Percentiles rank a stretch among this genome's conserved stretches.
Evolutionary conservation across 2,113 vertebrate species (phyloP).

Genomic region (Erinaceus europaeus): DNA sequence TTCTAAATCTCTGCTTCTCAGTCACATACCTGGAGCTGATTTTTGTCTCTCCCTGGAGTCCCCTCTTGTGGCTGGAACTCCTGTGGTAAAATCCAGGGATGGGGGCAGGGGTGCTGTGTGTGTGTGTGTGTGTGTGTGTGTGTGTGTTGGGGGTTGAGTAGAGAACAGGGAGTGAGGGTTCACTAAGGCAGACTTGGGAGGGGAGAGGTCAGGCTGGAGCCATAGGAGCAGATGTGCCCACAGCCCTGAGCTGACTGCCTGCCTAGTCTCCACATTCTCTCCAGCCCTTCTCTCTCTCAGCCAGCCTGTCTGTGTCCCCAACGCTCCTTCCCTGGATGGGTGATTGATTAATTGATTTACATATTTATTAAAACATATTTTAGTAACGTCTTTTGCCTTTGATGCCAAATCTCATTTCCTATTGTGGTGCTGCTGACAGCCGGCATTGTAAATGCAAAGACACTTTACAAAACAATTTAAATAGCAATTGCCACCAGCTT

Average conservation of each 20-base stretch:
- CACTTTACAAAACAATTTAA: constrained; percentile 78
- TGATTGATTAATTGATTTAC: constrained; percentile 71
- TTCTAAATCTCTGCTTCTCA: too few relatives aligned
- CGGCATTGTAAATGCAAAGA: constrained; percentile 74
- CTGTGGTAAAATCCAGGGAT: background rate
- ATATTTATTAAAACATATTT: constrained; percentile 75
- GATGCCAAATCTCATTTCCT: constrained; percentile 57
- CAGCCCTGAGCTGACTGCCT: background rate
- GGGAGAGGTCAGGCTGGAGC: background rate
- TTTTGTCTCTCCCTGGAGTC: background rate
- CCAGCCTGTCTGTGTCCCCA: constrained; percentile 9
- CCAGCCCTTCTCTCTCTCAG: constrained; percentile 3
- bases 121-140: too few relatives aligned
- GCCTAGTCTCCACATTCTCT: background rate
- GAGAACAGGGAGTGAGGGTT: too few relatives aligned
- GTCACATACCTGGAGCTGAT: background rate
- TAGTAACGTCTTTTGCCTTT: background rate
- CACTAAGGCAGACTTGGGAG: background rate
- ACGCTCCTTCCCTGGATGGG: constrained; percentile 55
- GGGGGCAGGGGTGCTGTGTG: too few relatives aligned
- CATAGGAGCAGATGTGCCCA: background rate
- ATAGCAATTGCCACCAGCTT: constrained; percentile 75
- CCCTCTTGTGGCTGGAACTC: background rate
- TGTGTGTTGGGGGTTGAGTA: too few relatives aligned
- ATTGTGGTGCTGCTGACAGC: constrained; percentile 74